Conservation (phyloP, 2,113 vertebrate genomes). For the Saguinus midas region DNA sequence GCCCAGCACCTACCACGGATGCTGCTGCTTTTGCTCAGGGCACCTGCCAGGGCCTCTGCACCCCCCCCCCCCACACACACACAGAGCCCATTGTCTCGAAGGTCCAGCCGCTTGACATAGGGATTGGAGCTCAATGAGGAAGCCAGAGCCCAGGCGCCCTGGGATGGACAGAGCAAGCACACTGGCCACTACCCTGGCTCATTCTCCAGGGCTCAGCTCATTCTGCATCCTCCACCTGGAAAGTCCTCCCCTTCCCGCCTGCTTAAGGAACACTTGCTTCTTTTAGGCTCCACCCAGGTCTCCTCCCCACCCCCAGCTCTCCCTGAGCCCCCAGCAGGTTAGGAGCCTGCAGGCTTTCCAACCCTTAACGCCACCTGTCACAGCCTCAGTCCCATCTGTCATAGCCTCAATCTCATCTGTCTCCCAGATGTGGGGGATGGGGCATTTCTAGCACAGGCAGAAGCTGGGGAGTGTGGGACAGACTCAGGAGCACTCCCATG, state of each 20-base stretch:
- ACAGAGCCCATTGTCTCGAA: conserved; percentile 89
- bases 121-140: conserved; percentile 86
- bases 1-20: conserved; percentile 86
- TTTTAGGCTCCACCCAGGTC: background rate
- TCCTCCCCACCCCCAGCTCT: background rate
- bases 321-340: background rate
- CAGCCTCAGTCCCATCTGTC: background rate
- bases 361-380: background rate
- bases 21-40: conserved; percentile 87
- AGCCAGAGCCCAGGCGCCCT: conserved; percentile 89
- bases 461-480: background rate
- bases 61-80: conserved; percentile 71
- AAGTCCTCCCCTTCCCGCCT: background rate
- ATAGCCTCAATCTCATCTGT: background rate
- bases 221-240: background rate
- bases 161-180: conserved; percentile 25
- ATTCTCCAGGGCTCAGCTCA: background rate
- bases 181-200: background rate
- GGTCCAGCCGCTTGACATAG: conserved; percentile 85
- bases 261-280: background rate
- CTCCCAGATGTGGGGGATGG: background rate
- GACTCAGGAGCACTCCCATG: background rate
- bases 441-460: background rate
- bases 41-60: conserved; percentile 84
- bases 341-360: background rate